phyloP scores from a whole-genome alignment of 2,113 vertebrate species.

The Syrrhaptes paradoxus region DNA sequence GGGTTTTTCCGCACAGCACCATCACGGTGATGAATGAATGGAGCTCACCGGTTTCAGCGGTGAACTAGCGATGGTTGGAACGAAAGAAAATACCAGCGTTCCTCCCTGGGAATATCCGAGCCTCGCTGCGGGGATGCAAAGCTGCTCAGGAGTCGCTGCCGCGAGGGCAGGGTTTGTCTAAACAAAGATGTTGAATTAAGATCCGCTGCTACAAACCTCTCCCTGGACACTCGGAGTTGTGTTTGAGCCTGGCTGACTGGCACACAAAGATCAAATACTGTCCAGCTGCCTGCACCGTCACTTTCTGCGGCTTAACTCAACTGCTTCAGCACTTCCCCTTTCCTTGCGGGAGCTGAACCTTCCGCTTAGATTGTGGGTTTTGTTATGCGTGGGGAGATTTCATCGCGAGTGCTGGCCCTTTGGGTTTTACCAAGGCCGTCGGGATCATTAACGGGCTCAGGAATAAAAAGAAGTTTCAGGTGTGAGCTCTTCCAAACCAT shows the following conservation, averaged over 20 bases:
- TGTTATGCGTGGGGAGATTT: background rate
- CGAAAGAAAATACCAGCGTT: rapidly evolving
- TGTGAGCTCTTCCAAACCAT: background rate
- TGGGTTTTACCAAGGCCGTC: rapidly evolving
- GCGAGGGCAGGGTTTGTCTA: background rate
- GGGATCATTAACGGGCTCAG: background rate
- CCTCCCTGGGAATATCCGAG: background rate
- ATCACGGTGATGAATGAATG: background rate
- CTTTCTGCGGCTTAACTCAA: background rate
- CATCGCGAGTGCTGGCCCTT: background rate
- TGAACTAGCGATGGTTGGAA: rapidly evolving
- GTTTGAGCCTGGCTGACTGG: background rate
- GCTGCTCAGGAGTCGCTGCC: rapidly evolving
- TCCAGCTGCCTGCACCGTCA: rapidly evolving
- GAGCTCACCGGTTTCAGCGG: rapidly evolving
- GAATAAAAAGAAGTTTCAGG: background rate
- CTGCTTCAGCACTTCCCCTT: background rate
- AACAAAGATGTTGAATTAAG: background rate
- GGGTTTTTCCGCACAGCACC: background rate
- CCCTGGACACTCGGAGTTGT: rapidly evolving
- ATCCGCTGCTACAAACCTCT: background rate
- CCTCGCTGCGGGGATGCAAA: background rate
- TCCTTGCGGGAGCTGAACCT: background rate
- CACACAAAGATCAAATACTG: background rate
- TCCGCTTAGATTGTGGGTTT: rapidly evolving